Evolutionary conservation across 1,140 invertebrate species (phyloP), one percentile per base, ranked within the genome.

Genomic region (Achroia grisella): DNA sequence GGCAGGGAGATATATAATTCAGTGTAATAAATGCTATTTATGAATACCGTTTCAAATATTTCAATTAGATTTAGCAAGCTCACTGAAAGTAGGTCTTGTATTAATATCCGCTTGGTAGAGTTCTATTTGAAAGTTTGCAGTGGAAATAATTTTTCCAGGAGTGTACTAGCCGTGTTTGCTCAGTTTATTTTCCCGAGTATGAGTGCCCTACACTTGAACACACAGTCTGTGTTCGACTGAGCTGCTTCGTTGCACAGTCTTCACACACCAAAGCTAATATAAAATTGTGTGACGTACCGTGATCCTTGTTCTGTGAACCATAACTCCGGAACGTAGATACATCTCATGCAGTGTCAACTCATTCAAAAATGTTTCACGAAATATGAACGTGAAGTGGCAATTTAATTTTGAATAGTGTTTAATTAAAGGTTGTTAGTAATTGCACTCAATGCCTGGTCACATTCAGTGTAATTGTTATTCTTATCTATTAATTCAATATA

Each of bases 141-240:
- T 8, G 34, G 34, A 36, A 36, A 36, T 36, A 36, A 36, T 36
- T 36, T 36, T 36, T 36, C 34, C 34, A 15, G 5, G 34, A 6
- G 13, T 13, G 6, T 2, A n/a, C n/a, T n/a, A n/a, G 44, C 57
- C 58, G 54, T 74, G 61, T 72, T 74, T 71, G 61, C 56, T 63
- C 63, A 65, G 64, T 74, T 77, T 71, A 71, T 70, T 71, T 75
- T 70, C 67, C 66, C 50, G 45, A 60, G 60, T 61, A 61, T 42
- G 59, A 74, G 73, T 46, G 66, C 59, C 46, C 65, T 73, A 43
- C 40, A 65, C 51, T 63, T 62, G 67, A 69, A 64, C 56, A 72
- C 60, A 72, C 66, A 69, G 65, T 62, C 62, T 67, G 60, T 61
- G 65, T 57, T 71, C 17, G 17, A 67, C 64, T 59, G 56, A 67